Percentiles rank a stretch among this genome's conserved stretches.
Conservation (phyloP, 2,888 invertebrate species). For the Zelleria hepariella region DNA sequence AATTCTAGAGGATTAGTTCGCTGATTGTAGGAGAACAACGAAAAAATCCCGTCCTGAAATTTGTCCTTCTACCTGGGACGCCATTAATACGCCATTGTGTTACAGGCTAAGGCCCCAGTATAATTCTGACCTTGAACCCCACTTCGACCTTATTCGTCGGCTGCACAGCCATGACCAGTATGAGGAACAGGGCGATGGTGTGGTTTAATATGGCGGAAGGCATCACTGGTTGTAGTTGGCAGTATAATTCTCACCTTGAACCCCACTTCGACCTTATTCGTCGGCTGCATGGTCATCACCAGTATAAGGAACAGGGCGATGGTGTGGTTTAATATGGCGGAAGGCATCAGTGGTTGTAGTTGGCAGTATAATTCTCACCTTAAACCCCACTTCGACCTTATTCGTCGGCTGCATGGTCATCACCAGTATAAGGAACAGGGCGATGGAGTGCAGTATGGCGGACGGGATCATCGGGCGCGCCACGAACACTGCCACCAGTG, state of each 20-base stretch:
- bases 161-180: too few relatives aligned
- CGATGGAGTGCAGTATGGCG: conserved; percentile 29
- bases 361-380: background rate
- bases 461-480: conserved; percentile 24
- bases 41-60: too few relatives aligned
- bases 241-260: background rate
- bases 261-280: conserved; percentile 7
- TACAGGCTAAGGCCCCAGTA: too few relatives aligned
- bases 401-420: conserved; percentile 46
- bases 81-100: too few relatives aligned
- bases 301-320: conserved; percentile 31
- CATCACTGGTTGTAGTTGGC: too few relatives aligned
- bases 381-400: background rate
- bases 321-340: conserved; percentile 30
- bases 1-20: too few relatives aligned
- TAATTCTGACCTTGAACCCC: too few relatives aligned
- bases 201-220: too few relatives aligned
- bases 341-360: conserved; percentile 29
- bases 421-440: conserved; percentile 31
- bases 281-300: conserved; percentile 47
- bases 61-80: too few relatives aligned
- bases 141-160: too few relatives aligned
- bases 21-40: too few relatives aligned
- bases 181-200: too few relatives aligned
- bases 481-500: conserved; percentile 27